Evolutionary conservation across 2,113 vertebrate genomes (phyloP), one percentile per base, ranked within the genome.

Genomic region (Regulus satrapa): DNA sequence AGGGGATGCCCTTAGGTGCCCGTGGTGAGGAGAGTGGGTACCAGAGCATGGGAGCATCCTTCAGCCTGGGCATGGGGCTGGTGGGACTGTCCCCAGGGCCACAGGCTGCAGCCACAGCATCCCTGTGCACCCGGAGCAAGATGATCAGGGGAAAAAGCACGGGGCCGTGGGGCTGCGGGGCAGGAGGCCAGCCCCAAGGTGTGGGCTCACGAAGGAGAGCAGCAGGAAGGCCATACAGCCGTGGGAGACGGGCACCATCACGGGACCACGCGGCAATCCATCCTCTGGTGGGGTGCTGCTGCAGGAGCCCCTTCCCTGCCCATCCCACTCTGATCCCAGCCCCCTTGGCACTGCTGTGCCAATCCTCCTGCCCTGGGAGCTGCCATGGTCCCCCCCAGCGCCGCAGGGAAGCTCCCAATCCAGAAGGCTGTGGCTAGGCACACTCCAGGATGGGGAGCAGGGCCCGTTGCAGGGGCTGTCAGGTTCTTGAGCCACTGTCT

Each of bases 251-350:
- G 14, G 16, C 23, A 43, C 48, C 24, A 6, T 14, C 5, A 1
- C 0, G 0, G 9, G 19, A 19, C 56, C 26, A 28, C 2, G 3
- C 3, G 32, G 45, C n/a, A 36, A 38, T 41, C 48, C 8, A 3
- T 40, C 11, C 24, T 48, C 43, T 4, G 0, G 5, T 36, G 41
- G 26, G 46, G 16, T 52, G 26, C 21, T n/a, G 25, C 56, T 45
- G 31, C 43, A 9, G 2, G 6, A 71, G 15, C 29, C 48, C 40
- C 85, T 91, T 64, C 55, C 36, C 32, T 67, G 54, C 58, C 58
- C 52, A 28, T 31, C 34, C 54, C 25, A 8, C 31, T 38, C 51
- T 29, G n/a, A 59, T 34, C 24, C 26, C 72, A 78, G 23, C 11
- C 48, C 48, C 52, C 48, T 31, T 0, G 2, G 36, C 29, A 28